Conservation (phyloP, 2,888 invertebrate genomes). For the Pycnomerus fuliginosus region DNA sequence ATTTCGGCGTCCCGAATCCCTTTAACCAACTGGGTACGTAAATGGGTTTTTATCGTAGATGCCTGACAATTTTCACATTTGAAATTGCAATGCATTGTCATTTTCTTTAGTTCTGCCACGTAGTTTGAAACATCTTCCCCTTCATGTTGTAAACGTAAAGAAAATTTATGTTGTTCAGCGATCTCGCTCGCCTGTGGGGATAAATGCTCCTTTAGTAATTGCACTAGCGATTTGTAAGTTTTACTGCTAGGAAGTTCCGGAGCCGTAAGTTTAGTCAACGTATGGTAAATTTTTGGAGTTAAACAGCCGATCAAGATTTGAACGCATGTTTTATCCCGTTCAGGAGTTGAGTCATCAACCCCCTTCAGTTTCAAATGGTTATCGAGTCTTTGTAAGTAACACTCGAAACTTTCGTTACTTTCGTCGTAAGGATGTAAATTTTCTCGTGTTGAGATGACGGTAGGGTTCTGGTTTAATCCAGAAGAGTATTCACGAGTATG, state of each 20-base stretch:
- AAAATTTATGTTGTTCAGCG: conserved; percentile 24
- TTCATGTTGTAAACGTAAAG: conserved; percentile 18
- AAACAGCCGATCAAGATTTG: too few species aligned
- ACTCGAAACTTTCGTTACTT: too few species aligned
- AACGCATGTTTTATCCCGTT: too few species aligned
- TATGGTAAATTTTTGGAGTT: too few species aligned
- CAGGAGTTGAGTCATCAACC: too few species aligned
- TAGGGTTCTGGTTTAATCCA: too few species aligned
- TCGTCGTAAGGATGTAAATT: too few species aligned
- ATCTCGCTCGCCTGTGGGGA: conserved; percentile 19
- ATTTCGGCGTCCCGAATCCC: conserved; percentile 6
- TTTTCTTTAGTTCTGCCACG: conserved; percentile 17
- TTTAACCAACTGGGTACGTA: conserved; percentile 13
- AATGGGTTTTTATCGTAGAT: conserved; percentile 10
- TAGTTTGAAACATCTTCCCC: conserved; percentile 15
- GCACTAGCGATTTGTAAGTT: conserved; percentile 12
- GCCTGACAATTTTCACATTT: conserved; percentile 10
- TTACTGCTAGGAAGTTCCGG: conserved; percentile 17
- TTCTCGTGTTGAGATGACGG: too few species aligned
- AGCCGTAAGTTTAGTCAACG: too few species aligned
- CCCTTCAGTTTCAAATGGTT: too few species aligned
- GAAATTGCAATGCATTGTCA: conserved; percentile 19
- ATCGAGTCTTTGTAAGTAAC: too few species aligned
- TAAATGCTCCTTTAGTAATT: conserved; percentile 17
- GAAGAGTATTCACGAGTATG: too few species aligned